Percentiles rank a stretch among this genome's conserved stretches.
These are phyloP conservation scores for Prorops nasuta DNA, from an alignment of 1,140 invertebrate genomes.

Conservation along the genomic window DNA sequence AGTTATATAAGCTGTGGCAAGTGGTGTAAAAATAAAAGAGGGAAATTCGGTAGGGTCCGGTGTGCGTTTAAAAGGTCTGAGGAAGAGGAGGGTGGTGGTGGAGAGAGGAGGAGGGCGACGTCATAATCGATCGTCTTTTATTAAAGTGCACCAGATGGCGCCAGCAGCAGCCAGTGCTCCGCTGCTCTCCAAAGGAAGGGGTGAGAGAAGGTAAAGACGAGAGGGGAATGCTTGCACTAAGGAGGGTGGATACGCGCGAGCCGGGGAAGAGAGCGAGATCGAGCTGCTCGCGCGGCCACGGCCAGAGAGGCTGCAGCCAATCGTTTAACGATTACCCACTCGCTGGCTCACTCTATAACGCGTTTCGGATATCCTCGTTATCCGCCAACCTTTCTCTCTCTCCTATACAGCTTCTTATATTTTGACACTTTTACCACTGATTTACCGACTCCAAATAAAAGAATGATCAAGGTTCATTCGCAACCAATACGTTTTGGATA, in stretches of 20 bases:
- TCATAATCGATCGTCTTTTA: conserved; percentile 60
- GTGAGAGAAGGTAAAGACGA: background rate
- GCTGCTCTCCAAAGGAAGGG: background rate
- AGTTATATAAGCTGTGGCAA: background rate
- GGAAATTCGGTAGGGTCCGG: too few species aligned
- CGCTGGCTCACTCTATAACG: conserved; percentile 47
- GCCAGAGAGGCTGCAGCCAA: conserved; percentile 43
- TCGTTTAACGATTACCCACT: conserved; percentile 54
- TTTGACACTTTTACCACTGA: too few species aligned
- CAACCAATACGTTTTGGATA: too few species aligned
- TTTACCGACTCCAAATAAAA: too few species aligned
- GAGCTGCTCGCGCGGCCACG: background rate
- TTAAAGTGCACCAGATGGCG: conserved; percentile 57
- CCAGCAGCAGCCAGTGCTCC: conserved; percentile 20
- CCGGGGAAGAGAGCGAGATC: background rate
- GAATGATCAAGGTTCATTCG: too few species aligned
- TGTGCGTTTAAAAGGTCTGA: too few species aligned
- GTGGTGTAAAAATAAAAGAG: too few species aligned
- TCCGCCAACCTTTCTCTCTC: conserved; percentile 29
- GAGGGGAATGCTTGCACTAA: conserved; percentile 21
- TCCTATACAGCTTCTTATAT: too few species aligned
- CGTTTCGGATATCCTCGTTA: conserved; percentile 47
- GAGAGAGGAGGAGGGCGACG: conserved; percentile 36
- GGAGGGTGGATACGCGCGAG: background rate
- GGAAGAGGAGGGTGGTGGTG: conserved; percentile 7